phyloP scores from a whole-genome alignment of 1,140 invertebrate species.

The Trichomalopsis sarcophagae region DNA sequence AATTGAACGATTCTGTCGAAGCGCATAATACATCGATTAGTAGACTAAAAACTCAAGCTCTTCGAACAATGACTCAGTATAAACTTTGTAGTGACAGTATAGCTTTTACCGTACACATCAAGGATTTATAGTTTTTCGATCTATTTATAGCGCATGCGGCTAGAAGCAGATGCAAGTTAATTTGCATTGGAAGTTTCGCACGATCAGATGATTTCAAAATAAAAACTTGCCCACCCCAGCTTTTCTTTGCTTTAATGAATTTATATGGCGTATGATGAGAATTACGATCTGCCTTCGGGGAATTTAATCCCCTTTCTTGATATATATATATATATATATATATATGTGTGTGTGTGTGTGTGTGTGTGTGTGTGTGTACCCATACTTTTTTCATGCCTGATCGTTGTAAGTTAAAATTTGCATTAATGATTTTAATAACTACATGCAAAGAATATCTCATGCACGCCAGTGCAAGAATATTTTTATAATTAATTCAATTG shows the following conservation, averaged over 20 bases:
- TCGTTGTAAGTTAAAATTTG: no score
- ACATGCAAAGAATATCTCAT: no score
- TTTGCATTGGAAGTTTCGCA: neutral
- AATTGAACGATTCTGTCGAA: no score
- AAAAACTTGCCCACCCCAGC: neutral
- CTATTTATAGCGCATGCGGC: neutral
- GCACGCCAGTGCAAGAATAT: no score
- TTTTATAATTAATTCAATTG: no score
- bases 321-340: no score
- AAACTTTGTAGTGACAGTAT: slow-evolving; percentile 2
- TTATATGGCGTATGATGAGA: neutral
- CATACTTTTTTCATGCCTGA: no score
- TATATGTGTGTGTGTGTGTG: no score
- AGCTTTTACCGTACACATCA: neutral
- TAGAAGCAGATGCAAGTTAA: neutral
- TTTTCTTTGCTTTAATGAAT: slow-evolving; percentile 13
- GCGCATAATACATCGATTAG: no score
- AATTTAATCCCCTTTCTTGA: neutral
- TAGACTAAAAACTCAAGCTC: neutral
- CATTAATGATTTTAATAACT: no score
- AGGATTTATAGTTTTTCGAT: neutral
- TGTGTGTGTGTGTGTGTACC: no score
- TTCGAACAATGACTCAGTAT: neutral
- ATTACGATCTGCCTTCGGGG: neutral
- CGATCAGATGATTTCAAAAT: neutral